A percentile compares a stretch with the other conserved stretches of the same genome.
Conservation (phyloP, 1,140 invertebrate species). For the Scaptomyza hsui region DNA sequence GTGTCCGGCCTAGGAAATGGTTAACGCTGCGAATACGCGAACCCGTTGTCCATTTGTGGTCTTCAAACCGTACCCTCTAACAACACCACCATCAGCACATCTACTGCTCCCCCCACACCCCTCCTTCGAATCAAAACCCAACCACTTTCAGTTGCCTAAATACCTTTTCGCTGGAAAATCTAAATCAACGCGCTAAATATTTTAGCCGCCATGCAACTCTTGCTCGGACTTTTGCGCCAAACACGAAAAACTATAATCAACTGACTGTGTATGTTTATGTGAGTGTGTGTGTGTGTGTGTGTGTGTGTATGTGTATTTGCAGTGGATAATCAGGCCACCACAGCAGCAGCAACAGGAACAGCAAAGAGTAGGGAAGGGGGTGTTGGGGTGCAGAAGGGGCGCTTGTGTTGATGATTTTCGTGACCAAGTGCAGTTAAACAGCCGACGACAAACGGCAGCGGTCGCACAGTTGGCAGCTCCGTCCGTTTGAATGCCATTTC, state of each 20-base stretch:
- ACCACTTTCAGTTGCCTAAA: slow-evolving; percentile 57
- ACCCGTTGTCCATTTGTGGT: slow-evolving; percentile 68
- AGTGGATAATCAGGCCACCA: slow-evolving; percentile 73
- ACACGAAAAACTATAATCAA: slow-evolving; percentile 82
- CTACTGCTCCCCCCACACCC: no score
- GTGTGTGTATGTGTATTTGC: slow-evolving; percentile 62
- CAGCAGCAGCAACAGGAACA: slow-evolving; percentile 58
- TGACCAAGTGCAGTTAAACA: slow-evolving; percentile 81
- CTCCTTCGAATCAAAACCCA: not conserved
- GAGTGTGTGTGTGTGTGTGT: slow-evolving; percentile 42
- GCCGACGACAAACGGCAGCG: slow-evolving; percentile 65
- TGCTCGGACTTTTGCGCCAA: slow-evolving; percentile 51
- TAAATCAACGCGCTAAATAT: slow-evolving; percentile 82
- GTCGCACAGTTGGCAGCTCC: slow-evolving; percentile 54
- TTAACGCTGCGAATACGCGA: slow-evolving; percentile 9
- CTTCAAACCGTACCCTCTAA: slow-evolving; percentile 4
- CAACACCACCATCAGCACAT: not conserved
- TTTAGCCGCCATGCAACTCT: slow-evolving; percentile 66
- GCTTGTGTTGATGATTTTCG: slow-evolving; percentile 71
- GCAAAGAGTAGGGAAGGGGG: slow-evolving; percentile 11
- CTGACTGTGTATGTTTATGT: slow-evolving; percentile 26
- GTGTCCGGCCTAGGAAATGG: slow-evolving; percentile 49
- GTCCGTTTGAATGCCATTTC: slow-evolving; percentile 45
- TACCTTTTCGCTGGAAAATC: slow-evolving; percentile 76
- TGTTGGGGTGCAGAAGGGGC: not conserved